Evolutionary conservation across 92 coral and sea anemone genomes (phyloP), one percentile per base, ranked within the genome.

Genomic region (Parazoanthus swiftii): DNA sequence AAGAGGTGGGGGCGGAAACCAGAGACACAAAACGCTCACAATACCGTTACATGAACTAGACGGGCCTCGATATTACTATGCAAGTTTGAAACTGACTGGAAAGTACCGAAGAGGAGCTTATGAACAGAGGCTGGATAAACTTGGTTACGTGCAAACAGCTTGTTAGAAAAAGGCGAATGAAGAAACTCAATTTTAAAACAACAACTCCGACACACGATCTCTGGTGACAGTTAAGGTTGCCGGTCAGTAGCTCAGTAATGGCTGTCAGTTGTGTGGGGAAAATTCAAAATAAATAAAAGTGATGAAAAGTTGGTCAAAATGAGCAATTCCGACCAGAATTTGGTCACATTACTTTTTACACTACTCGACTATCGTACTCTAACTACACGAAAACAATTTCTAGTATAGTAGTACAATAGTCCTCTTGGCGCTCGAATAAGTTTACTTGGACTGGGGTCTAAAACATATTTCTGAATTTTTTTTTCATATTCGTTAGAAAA

Each of bases 31-130:
- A 7, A 33, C 59, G 39, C 18, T 70, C 42, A 70, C 23, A 84
- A 84, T 84, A 72, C 87, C 87, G 87, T 71, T 84, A 50, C 79
- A 84, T n/a, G 56, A 38, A 11, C 56, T 18, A 21, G 65, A 44
- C 15, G 18, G 46, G 68, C 4, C 33, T 29, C 66, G 11, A 26
- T 26, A 23, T 25, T 25, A 67, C 9, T n/a, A 42, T 44, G 38
- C 29, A 81, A 44, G 66, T 26, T 35, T 29, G 20, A 38, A 84
- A 70, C 65, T 46, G 70, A 46, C 29, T 35, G 3, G 8, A 46
- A 84, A 29, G 18, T 44, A 48, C 63, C 29, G n/a, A 10, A 42
- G 37, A 29, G 14, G 26, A 70, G 51, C 56, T 33, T 6, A 21
- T 48, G 20, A 74, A 74, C 51, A 38, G 25, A 36, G 18, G 33